Conservation (phyloP, 2,888 invertebrate genomes). For the Chaetogeoica ovagalla region DNA sequence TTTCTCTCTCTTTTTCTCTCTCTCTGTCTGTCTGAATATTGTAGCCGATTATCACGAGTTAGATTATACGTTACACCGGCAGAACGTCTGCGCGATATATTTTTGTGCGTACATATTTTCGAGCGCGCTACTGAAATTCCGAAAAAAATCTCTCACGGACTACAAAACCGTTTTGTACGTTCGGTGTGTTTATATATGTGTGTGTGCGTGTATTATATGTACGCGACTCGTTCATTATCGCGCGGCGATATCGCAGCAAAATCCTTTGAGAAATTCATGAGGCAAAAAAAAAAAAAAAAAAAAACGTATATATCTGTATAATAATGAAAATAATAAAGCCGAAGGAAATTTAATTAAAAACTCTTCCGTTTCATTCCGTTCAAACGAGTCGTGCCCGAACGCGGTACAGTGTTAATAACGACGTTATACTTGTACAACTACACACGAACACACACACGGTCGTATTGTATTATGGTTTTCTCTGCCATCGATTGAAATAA, state of each 20-base stretch:
- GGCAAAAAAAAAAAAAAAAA: too few species aligned
- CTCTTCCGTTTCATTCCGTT: slow-evolving; percentile 6
- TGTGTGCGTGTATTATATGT: not conserved
- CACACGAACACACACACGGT: too few species aligned
- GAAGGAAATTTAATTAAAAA: slow-evolving; percentile 26
- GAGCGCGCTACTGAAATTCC: not conserved
- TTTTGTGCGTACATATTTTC: not conserved
- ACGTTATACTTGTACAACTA: not conserved
- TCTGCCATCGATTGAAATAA: slow-evolving; percentile 24
- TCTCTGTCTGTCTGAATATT: too few species aligned
- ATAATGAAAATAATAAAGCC: slow-evolving; percentile 4
- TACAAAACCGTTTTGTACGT: not conserved
- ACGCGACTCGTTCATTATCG: not conserved
- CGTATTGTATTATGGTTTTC: not conserved
- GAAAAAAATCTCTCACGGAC: not conserved
- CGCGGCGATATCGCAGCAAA: not conserved
- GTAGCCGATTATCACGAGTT: too few species aligned
- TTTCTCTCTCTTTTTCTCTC: too few species aligned
- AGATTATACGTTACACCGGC: too few species aligned
- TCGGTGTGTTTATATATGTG: not conserved
- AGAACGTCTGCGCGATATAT: too few species aligned
- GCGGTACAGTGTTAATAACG: slow-evolving; percentile 26
- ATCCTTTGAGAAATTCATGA: slow-evolving; percentile 10
- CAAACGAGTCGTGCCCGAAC: not conserved
- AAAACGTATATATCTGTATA: too few species aligned